Evolutionary conservation across 2,888 invertebrate species (phyloP).

Genomic region (Arrhopalites spinosus): DNA sequence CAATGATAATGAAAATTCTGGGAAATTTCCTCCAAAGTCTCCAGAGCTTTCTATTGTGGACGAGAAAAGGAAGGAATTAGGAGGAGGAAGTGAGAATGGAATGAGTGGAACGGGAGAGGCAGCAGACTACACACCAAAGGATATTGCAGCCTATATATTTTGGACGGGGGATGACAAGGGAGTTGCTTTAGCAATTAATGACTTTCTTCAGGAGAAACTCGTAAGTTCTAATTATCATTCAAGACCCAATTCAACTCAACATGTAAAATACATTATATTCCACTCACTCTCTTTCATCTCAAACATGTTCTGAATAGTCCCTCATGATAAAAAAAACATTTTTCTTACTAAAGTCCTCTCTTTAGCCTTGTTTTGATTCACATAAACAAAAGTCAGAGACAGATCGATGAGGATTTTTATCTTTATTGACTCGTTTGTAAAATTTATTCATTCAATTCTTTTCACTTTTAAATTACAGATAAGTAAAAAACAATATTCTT

Average conservation of each 20-base stretch:
- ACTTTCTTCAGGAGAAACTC: conserved; percentile 75
- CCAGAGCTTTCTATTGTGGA: not conserved
- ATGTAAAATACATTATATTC: not conserved
- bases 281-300: too few species aligned
- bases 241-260: not conserved
- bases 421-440: too few species aligned
- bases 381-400: too few species aligned
- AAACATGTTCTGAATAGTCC: too few species aligned
- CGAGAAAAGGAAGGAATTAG: conserved; percentile 19
- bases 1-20: conserved; percentile 35
- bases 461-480: too few species aligned
- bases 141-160: conserved; percentile 81
- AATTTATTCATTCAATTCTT: too few species aligned
- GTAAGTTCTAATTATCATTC: too few species aligned
- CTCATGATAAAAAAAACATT: too few species aligned
- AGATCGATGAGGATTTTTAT: too few species aligned
- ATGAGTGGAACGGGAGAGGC: conserved; percentile 1
- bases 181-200: conserved; percentile 75
- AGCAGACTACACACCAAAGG: conserved; percentile 71
- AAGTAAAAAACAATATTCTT: too few species aligned
- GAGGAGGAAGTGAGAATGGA: not conserved
- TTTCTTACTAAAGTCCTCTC: too few species aligned
- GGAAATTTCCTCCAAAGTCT: conserved; percentile 1
- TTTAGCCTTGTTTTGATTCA: too few species aligned
- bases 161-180: conserved; percentile 82